Conservation (phyloP, 2,113 vertebrate genomes). For the Stegastes partitus region DNA sequence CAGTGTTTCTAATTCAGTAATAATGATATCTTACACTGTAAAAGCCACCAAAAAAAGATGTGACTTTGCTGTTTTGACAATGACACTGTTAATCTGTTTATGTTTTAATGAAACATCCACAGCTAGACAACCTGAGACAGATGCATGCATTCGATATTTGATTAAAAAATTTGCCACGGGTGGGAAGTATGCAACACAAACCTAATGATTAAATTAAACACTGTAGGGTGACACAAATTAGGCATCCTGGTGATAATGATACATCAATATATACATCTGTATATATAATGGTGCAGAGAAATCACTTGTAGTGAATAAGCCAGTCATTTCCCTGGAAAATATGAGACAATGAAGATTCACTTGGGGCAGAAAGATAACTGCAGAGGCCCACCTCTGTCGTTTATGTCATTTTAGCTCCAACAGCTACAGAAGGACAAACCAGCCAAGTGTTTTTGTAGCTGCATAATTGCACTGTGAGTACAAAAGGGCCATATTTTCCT, state of each 20-base stretch:
- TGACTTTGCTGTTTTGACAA: slow-evolving; percentile 4
- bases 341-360: not conserved
- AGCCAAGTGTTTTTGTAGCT: slow-evolving; percentile 6
- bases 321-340: not conserved
- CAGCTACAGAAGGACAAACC: not conserved
- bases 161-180: not conserved
- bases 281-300: not conserved
- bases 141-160: slow-evolving; percentile 3
- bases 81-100: slow-evolving; percentile 17
- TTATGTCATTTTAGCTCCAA: slow-evolving; percentile 4
- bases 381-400: not conserved
- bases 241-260: not conserved
- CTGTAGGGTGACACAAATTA: slow-evolving; percentile 1
- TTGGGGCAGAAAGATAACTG: not conserved
- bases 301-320: too few relatives aligned
- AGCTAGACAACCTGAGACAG: not conserved
- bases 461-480: slow-evolving; percentile 33
- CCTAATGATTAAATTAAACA: not conserved
- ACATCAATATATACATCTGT: too few relatives aligned
- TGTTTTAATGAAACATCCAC: slow-evolving; percentile 3
- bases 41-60: not conserved
- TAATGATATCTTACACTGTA: not conserved
- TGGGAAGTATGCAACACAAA: not conserved
- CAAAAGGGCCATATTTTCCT: slow-evolving; percentile 25
- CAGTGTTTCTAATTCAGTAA: too few relatives aligned